Evolutionary conservation across 2,888 invertebrate species (phyloP), one percentile per base, ranked within the genome.

Genomic region (Hydrotaea diabolus): DNA sequence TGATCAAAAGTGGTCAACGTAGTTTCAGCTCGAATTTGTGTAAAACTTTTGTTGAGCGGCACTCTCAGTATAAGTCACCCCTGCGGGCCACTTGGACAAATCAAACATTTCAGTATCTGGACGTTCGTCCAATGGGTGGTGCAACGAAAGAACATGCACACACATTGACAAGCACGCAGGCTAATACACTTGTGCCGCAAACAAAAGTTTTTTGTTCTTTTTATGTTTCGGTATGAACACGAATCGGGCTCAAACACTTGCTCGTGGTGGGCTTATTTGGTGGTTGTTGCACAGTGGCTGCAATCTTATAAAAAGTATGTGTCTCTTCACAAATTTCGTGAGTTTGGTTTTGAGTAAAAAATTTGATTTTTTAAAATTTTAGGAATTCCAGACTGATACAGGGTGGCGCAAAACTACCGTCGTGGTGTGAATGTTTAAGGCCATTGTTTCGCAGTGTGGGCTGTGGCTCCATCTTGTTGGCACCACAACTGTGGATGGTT

Each of bases 221-320:
- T 36, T 75, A 66, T 69, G 46, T 69, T 26, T 64, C 17, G 36
- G 66, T 11, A 5, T 66, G 69, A 46, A 46, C 23, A 43, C n/a
- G 15, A 31, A 66, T 43, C 31, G 23, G 46, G 39, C 19, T 46
- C 23, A 8, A 46, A 46, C 80, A 81, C 77, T 81, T 81, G 81
- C 49, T 73, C 62, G 23, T 46, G 15, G 71, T 23, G 0, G 66
- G 57, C 36, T 19, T 21, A 4, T 77, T 73, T 59, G 46, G 59
- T 74, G 36, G 57, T 21, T 19, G 31, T 31, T 31, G 31, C 31
- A 31, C 31, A 31, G 31, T 31, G 31, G 31, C 7, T 31, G 3
- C 31, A 31, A 7, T 31, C 3, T 2, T 4, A 4, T 31, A 7
- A 31, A 31, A 31, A n/a, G n/a, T n/a, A n/a, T n/a, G n/a, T n/a